phyloP scores from a whole-genome alignment of 2,888 invertebrate species.

The Cosmia pyralina region DNA sequence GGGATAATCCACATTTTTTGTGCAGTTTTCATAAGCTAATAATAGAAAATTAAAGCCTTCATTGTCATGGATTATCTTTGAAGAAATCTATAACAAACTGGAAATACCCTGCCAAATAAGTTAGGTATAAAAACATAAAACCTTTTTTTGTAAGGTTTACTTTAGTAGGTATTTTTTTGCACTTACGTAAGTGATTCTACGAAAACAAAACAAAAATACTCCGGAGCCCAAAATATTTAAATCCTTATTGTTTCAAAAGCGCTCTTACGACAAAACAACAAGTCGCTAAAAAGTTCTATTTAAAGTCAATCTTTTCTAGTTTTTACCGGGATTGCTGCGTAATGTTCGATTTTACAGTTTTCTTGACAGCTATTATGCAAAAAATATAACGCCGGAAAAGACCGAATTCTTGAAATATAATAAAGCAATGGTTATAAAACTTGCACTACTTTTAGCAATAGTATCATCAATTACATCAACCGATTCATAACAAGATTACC shows the following conservation, averaged over 20 bases:
- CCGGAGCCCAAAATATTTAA: neutral
- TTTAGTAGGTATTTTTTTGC: conserved; percentile 12
- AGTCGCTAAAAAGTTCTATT: neutral
- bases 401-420: neutral
- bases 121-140: conserved; percentile 11
- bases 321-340: too few relatives aligned
- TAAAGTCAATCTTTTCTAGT: too few relatives aligned
- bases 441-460: conserved; percentile 10
- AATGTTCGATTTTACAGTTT: too few relatives aligned
- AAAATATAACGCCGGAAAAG: neutral
- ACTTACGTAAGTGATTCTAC: neutral
- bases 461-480: neutral
- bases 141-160: neutral
- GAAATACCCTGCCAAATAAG: conserved; percentile 19
- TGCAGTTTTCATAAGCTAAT: neutral
- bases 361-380: too few relatives aligned
- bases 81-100: conserved; percentile 3
- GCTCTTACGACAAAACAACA: neutral
- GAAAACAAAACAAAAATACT: neutral
- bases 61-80: neutral
- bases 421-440: conserved; percentile 1
- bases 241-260: neutral
- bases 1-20: conserved; percentile 31
- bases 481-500: conserved; percentile 5
- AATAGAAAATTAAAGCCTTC: neutral